These are phyloP conservation scores for Trochalopteron elliotii DNA, from an alignment of 2,113 vertebrate genomes.

Conservation along the genomic window DNA sequence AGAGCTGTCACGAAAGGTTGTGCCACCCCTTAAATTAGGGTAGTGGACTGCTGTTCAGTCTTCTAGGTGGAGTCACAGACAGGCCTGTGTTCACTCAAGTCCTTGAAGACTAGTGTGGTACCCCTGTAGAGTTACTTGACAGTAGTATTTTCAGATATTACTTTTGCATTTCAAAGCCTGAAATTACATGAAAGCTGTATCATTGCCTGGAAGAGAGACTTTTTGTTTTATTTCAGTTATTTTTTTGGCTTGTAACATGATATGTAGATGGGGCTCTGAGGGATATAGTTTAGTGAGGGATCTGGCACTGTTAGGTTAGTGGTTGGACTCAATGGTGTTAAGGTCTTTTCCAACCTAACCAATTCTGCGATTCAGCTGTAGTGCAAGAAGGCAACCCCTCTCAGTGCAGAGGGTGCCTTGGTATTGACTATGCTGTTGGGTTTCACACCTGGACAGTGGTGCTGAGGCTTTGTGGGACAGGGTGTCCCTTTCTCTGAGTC, in stretches of 20 bases:
- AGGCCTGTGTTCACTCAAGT: neutral
- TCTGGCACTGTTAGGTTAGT: neutral
- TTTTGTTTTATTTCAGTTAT: neutral
- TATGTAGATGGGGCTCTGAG: neutral
- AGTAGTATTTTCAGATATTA: neutral
- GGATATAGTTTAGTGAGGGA: neutral
- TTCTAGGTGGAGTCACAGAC: neutral
- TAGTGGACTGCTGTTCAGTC: neutral
- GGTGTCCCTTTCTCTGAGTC: neutral
- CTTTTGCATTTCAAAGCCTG: neutral
- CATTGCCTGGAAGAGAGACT: neutral
- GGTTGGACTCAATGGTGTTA: neutral
- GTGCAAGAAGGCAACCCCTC: accelerated
- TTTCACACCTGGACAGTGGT: neutral
- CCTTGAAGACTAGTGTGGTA: neutral
- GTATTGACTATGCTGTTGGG: neutral
- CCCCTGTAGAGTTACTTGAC: neutral
- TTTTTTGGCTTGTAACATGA: neutral
- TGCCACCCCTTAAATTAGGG: neutral
- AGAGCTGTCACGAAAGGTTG: neutral
- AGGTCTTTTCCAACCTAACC: neutral
- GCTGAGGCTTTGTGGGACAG: neutral
- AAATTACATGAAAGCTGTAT: neutral
- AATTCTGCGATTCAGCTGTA: neutral
- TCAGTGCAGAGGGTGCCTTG: neutral